A percentile compares a stretch with the other conserved stretches of the same genome.
Evolutionary conservation across 2,888 invertebrate species (phyloP).

Genomic region (Trichopria drosophilae): DNA sequence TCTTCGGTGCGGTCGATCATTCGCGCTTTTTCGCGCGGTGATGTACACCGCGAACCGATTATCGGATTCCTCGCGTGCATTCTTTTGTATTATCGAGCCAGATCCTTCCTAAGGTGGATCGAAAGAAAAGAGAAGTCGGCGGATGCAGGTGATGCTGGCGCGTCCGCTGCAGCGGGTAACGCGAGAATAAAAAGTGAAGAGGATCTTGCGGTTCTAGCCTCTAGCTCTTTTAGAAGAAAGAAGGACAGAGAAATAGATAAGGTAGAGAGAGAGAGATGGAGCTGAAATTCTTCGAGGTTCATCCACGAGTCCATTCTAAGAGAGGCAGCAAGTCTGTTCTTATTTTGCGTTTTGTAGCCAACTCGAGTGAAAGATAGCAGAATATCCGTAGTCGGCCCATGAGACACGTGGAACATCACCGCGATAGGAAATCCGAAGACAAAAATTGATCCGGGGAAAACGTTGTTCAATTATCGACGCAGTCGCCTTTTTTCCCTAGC

Average conservation of each 20-base stretch:
- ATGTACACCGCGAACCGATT: conserved; percentile 7
- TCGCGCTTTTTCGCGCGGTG: conserved; percentile 4
- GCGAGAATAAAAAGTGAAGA: background rate
- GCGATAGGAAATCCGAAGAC: too few relatives aligned
- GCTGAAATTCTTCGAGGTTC: too few relatives aligned
- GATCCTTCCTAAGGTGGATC: conserved; percentile 8
- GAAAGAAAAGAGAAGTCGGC: conserved; percentile 3
- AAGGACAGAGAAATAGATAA: conserved; percentile 4
- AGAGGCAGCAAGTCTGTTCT: conserved; percentile 18
- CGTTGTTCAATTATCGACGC: too few relatives aligned
- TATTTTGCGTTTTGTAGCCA: conserved; percentile 20
- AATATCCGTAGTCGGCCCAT: too few relatives aligned
- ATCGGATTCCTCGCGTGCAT: conserved; percentile 15
- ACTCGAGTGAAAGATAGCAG: too few relatives aligned
- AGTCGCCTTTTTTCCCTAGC: too few relatives aligned
- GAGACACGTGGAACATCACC: too few relatives aligned
- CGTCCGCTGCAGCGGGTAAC: background rate
- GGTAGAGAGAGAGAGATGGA: conserved; percentile 9
- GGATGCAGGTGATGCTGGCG: background rate
- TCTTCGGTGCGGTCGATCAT: too few relatives aligned
- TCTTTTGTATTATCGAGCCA: conserved; percentile 14
- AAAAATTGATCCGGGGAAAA: too few relatives aligned
- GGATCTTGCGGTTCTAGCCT: conserved; percentile 1
- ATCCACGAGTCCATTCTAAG: too few relatives aligned
- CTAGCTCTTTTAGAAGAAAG: too few relatives aligned